Evolutionary conservation across 2,113 vertebrate species (phyloP).

Genomic region (Peromyscus maniculatus): DNA sequence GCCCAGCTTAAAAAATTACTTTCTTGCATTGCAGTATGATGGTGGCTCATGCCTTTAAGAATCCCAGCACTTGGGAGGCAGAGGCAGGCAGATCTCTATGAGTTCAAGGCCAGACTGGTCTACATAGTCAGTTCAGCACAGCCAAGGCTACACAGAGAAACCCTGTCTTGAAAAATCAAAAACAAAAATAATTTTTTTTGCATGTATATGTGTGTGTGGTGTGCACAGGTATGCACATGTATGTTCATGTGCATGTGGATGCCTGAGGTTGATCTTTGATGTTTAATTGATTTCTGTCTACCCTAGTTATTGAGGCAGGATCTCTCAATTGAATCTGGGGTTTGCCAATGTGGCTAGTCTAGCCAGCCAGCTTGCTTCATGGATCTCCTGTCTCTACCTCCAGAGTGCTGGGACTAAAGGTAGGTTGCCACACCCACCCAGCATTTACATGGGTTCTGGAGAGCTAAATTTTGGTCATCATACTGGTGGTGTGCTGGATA

Average conservation of each 20-base stretch:
- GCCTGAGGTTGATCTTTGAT: not conserved
- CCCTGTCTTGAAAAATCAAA: not conserved
- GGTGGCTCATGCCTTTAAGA: rapidly evolving
- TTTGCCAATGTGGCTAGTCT: not conserved
- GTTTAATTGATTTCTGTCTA: not conserved
- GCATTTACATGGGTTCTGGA: not conserved
- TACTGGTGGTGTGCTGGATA: not conserved
- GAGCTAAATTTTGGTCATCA: not conserved
- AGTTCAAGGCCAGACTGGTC: not conserved
- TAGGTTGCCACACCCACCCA: not conserved
- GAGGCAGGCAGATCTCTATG: not conserved
- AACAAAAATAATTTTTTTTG: not conserved
- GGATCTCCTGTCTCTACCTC: not conserved
- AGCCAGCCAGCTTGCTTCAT: not conserved
- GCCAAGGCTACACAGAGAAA: not conserved
- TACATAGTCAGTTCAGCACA: not conserved
- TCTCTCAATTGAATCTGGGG: not conserved
- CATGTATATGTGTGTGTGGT: not conserved
- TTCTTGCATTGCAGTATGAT: not conserved
- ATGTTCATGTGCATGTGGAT: not conserved
- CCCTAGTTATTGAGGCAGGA: not conserved
- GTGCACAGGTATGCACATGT: too few species aligned
- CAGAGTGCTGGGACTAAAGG: not conserved
- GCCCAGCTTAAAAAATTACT: not conserved
- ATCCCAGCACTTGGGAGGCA: not conserved